phyloP scores from a whole-genome alignment of 2,888 invertebrate species.

The Watsonalla binaria region DNA sequence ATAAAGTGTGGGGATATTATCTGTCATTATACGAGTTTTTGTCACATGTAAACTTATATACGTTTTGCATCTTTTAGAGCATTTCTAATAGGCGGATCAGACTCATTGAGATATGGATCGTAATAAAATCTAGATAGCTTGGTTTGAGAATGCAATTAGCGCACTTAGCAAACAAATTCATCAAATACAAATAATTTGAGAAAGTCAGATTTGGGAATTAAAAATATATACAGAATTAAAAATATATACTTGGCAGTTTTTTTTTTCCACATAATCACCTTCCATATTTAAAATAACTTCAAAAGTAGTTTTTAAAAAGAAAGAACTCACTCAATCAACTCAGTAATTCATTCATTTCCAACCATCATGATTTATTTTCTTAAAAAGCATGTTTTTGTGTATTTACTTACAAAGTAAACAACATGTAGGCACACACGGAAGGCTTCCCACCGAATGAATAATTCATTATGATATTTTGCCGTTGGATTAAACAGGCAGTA shows the following conservation, averaged over 20 bases:
- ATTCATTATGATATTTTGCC: conserved; percentile 16
- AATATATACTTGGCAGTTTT: too few species aligned
- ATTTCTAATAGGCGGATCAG: too few species aligned
- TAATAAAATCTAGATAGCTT: too few species aligned
- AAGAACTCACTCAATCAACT: not conserved
- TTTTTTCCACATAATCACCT: not conserved
- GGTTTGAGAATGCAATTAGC: too few species aligned
- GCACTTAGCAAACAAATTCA: too few species aligned
- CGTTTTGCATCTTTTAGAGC: not conserved
- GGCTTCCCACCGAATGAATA: conserved; percentile 16
- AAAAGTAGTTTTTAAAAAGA: not conserved
- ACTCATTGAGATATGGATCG: too few species aligned
- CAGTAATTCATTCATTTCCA: not conserved
- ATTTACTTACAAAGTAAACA: conserved; percentile 1
- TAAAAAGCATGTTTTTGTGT: conserved; percentile 1
- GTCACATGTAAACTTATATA: not conserved
- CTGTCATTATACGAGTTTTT: conserved; percentile 22
- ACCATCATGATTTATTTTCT: conserved; percentile 1
- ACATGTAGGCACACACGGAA: not conserved
- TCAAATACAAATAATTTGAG: too few species aligned
- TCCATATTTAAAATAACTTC: not conserved
- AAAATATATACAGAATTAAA: too few species aligned
- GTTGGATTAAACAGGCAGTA: conserved; percentile 6
- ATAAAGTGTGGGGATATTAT: conserved; percentile 21
- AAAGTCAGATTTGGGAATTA: too few species aligned